Evolutionary conservation across 2,888 invertebrate genomes (phyloP).

Genomic region (Caenorhabditis imperialis): DNA sequence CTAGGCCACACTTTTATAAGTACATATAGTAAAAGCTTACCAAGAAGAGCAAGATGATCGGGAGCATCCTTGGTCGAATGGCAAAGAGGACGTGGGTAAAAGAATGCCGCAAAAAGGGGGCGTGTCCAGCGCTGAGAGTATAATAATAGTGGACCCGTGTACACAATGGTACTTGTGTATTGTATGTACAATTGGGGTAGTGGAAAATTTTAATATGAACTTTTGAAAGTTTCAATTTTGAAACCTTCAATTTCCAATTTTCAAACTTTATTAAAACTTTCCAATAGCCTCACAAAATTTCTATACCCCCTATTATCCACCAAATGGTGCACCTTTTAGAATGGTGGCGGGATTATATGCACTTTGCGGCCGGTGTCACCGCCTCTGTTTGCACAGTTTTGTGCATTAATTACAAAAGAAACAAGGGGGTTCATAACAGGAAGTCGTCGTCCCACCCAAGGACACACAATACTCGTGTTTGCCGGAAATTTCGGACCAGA

Average conservation of each 20-base stretch:
- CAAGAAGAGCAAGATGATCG: slow-evolving; percentile 15
- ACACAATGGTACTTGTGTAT: slow-evolving; percentile 8
- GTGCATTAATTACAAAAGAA: slow-evolving; percentile 51
- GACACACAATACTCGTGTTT: no score
- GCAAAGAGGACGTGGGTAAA: not conserved
- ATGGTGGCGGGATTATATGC: slow-evolving; percentile 11
- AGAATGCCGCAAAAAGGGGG: not conserved
- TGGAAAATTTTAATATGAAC: not conserved
- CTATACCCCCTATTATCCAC: not conserved
- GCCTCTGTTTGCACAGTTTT: slow-evolving; percentile 40
- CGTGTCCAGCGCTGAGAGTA: slow-evolving; percentile 20
- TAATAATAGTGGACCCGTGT: slow-evolving; percentile 17
- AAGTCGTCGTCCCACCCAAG: no score
- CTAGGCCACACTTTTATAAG: not conserved
- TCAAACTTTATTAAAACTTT: not conserved
- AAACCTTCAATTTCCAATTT: not conserved
- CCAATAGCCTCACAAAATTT: not conserved
- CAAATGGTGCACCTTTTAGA: not conserved
- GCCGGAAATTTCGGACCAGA: no score
- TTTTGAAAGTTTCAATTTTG: not conserved
- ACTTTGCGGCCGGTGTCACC: slow-evolving; percentile 20
- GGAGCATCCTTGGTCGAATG: slow-evolving; percentile 3
- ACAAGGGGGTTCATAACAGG: slow-evolving; percentile 31
- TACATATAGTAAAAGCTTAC: slow-evolving; percentile 2
- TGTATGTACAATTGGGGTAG: not conserved